Evolutionary conservation across 1,140 invertebrate genomes (phyloP), one percentile per base, ranked within the genome.

Genomic region (Goniozus legneri): DNA sequence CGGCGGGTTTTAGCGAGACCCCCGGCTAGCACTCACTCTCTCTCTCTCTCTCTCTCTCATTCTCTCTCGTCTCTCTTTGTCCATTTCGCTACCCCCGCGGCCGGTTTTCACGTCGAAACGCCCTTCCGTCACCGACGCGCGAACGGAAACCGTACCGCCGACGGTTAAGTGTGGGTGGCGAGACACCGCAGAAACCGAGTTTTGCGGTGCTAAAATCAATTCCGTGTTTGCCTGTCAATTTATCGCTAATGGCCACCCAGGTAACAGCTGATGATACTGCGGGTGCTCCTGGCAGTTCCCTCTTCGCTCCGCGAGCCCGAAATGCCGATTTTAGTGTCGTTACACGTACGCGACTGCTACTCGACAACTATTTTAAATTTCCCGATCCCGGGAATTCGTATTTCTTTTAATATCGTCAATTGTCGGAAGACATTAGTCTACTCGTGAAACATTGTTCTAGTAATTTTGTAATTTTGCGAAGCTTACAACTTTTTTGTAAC

Each of bases 191-290:
- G 59, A 58, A 60, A 60, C 51, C 59, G 55, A 62, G 55, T 58
- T 62, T 62, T 61, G 51, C 56, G 54, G 55, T 52, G 53, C 52
- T 64, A 64, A 64, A 65, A 65, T 65, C 56, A 64, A 56, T 65
- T 60, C 52, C 52, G 52, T 62, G 61, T 63, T 62, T 56, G 56
- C 52, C 54, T 60, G 60, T 65, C 58, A 65, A 67, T 65, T 65
- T 62, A 58, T 52, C 54, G 51, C 51, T 58, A 60, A 65, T 67
- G 60, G 56, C 58, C 50, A 48, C 38, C 51, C 52, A 52, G 54
- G 50, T 60, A 60, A 61, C 54, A 61, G 47, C 59, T 64, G 60
- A 63, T 61, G 63, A 64, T 65, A 56, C 56, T 54, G 54, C 51
- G 56, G n/a, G 45, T 60, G 58, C 45, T 57, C 47, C 58, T 66